A percentile compares a stretch with the other conserved stretches of the same genome.
phyloP scores from a whole-genome alignment of 2,888 invertebrate genomes.

The Crossocerus cetratus region DNA sequence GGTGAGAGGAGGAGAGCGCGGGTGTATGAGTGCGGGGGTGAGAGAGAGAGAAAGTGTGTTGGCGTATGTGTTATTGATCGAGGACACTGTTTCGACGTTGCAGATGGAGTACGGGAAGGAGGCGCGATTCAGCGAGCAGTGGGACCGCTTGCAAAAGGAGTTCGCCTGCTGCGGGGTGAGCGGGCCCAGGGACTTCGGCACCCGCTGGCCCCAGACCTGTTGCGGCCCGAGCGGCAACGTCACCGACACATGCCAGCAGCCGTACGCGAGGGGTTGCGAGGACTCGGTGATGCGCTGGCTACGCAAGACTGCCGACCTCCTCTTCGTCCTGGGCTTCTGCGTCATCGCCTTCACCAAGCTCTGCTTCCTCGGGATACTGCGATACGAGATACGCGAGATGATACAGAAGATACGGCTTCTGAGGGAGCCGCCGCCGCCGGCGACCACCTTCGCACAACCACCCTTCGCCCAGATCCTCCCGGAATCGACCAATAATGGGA shows the following conservation, averaged over 20 bases:
- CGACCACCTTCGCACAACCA: constrained; percentile 68
- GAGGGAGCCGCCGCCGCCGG: constrained; percentile 73
- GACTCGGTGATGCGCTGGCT: constrained; percentile 86
- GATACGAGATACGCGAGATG: constrained; percentile 94
- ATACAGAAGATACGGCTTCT: constrained; percentile 92
- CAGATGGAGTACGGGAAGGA: constrained; percentile 86
- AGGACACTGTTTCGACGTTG: constrained; percentile 42
- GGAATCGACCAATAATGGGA: constrained; percentile 66
- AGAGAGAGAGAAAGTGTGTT: too few species aligned
- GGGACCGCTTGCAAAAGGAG: constrained; percentile 87
- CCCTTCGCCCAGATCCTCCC: constrained; percentile 66
- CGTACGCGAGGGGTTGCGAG: constrained; percentile 81
- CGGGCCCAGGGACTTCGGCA: constrained; percentile 78
- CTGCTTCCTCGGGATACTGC: constrained; percentile 91
- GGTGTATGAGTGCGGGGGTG: too few species aligned
- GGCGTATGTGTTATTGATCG: neutral
- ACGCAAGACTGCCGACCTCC: constrained; percentile 87
- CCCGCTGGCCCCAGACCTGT: constrained; percentile 71
- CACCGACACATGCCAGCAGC: constrained; percentile 68
- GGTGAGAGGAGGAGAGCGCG: too few species aligned
- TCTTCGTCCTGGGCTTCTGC: constrained; percentile 91
- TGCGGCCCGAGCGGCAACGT: constrained; percentile 61
- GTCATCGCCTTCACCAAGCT: constrained; percentile 93
- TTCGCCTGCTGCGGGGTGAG: constrained; percentile 89
- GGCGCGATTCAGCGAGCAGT: constrained; percentile 85